Evolutionary conservation across 23 tunicate genomes (phyloP).

Genomic region (Halocynthia roretzi): DNA sequence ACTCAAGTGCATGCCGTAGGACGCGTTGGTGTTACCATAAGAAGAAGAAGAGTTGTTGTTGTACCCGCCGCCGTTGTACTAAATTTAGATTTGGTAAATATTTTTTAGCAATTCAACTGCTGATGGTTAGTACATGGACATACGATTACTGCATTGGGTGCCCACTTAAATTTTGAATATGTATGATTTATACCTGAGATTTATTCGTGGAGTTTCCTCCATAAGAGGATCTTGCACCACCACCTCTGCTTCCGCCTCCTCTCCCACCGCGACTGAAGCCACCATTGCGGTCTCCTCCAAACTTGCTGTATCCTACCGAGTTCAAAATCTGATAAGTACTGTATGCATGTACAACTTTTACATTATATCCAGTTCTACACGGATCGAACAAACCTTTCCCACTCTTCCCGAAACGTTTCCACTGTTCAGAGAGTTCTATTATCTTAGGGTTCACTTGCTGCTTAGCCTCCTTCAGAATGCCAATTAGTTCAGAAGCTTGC

Average conservation of each 20-base stretch:
- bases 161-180: not conserved
- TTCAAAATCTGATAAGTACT: not conserved
- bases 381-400: not conserved
- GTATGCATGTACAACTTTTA: not conserved
- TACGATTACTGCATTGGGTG: not conserved
- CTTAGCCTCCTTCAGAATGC: slow-evolving; percentile 76
- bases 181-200: too few relatives aligned
- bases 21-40: not conserved
- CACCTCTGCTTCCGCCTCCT: slow-evolving; percentile 39
- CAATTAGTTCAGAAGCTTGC: slow-evolving; percentile 57
- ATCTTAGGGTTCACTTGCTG: slow-evolving; percentile 83
- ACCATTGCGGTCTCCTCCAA: not conserved
- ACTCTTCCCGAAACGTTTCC: slow-evolving; percentile 19
- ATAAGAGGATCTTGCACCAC: slow-evolving; percentile 4
- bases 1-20: slow-evolving; percentile 3
- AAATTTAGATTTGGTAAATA: not conserved
- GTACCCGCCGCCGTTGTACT: slow-evolving; percentile 36
- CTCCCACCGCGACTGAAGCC: slow-evolving; percentile 51
- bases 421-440: slow-evolving; percentile 33
- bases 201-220: too few relatives aligned
- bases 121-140: not conserved
- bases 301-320: not conserved
- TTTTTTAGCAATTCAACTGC: not conserved
- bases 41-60: not conserved
- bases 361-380: too few relatives aligned